Evolutionary conservation across 2,888 invertebrate species (phyloP).

Genomic region (Tachystola acroxantha): DNA sequence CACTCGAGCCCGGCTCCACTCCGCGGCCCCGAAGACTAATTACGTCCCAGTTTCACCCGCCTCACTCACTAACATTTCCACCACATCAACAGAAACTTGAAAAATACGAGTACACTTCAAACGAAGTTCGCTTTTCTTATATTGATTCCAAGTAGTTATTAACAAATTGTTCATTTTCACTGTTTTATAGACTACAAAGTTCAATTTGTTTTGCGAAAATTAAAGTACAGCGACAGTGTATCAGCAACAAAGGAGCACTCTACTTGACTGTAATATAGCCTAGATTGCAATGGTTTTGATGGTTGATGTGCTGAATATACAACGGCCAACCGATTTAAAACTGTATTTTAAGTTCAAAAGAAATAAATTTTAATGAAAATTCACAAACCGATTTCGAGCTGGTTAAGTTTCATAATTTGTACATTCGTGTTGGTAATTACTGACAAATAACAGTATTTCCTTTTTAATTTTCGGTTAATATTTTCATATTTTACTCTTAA

Average conservation of each 20-base stretch:
- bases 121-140: conserved; percentile 37
- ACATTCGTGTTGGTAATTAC: conserved; percentile 18
- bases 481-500: no score
- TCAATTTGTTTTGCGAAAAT: conserved; percentile 31
- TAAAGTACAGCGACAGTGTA: no score
- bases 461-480: no score
- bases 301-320: no score
- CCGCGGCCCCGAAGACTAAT: conserved; percentile 51
- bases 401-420: conserved; percentile 50
- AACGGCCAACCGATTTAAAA: no score
- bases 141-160: conserved; percentile 38
- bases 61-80: conserved; percentile 22
- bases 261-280: no score
- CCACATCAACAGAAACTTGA: conserved; percentile 29
- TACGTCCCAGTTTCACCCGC: conserved; percentile 55
- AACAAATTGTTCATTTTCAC: no score
- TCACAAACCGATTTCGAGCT: conserved; percentile 36
- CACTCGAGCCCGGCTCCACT: conserved; percentile 36
- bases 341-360: background rate
- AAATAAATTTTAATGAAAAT: conserved; percentile 27
- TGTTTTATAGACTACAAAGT: no score
- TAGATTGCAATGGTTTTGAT: no score
- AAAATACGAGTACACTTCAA: conserved; percentile 26
- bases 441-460: background rate
- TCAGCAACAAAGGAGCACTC: no score